These are phyloP conservation scores for Mesoligia furuncula DNA, from an alignment of 2,888 invertebrate species.

Conservation along the genomic window DNA sequence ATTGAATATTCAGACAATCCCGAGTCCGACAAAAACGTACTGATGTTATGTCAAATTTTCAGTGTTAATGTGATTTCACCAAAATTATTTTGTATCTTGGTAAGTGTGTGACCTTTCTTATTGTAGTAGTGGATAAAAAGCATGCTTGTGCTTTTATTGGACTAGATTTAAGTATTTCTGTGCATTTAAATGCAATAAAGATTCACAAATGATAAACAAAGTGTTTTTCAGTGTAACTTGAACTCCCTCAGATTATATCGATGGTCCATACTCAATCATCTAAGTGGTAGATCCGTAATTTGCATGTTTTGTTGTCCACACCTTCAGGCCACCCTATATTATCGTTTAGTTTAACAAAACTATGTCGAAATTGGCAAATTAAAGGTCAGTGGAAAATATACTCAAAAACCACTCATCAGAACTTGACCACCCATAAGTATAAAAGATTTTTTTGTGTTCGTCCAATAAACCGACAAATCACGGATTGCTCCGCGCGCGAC, in stretches of 20 bases:
- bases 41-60: conserved; percentile 9
- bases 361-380: too few relatives aligned
- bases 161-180: conserved; percentile 58
- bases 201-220: conserved; percentile 35
- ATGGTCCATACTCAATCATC: background rate
- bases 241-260: background rate
- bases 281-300: background rate
- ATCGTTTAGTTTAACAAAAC: too few relatives aligned
- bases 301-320: background rate
- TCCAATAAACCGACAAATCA: too few relatives aligned
- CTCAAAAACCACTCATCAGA: too few relatives aligned
- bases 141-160: conserved; percentile 52
- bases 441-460: too few relatives aligned
- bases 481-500: too few relatives aligned
- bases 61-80: conserved; percentile 37
- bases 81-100: conserved; percentile 34
- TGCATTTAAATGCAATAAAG: conserved; percentile 62
- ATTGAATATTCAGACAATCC: conserved; percentile 4
- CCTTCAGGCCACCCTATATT: background rate
- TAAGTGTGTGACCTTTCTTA: conserved; percentile 45
- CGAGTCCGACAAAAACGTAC: background rate
- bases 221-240: conserved; percentile 13
- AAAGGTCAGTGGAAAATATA: too few relatives aligned
- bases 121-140: conserved; percentile 48
- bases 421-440: too few relatives aligned